phyloP scores from a whole-genome alignment of 2,113 vertebrate species.

The Cyprinus carpio region DNA sequence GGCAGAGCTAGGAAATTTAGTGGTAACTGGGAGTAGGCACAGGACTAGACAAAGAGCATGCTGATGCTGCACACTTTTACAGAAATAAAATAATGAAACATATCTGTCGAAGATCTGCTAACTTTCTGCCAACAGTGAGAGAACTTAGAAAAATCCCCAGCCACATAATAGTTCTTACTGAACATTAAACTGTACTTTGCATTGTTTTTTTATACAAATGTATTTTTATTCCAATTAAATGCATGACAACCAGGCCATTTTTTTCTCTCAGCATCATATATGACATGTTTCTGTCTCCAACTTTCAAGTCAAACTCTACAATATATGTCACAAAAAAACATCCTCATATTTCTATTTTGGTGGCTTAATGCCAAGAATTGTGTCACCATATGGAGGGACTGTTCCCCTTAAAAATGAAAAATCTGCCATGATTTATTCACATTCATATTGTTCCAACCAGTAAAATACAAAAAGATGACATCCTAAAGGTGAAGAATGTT shows the following conservation, averaged over 20 bases:
- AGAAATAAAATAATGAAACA: slow-evolving; percentile 66
- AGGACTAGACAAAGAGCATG: slow-evolving; percentile 56
- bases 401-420: background rate
- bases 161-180: background rate
- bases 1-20: slow-evolving; percentile 60
- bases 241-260: background rate
- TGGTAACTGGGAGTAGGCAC: slow-evolving; percentile 58
- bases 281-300: background rate
- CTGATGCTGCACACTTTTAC: slow-evolving; percentile 40
- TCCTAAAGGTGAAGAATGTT: background rate
- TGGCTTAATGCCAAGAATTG: background rate
- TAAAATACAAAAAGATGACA: background rate
- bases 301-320: background rate
- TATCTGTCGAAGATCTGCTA: slow-evolving; percentile 63
- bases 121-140: slow-evolving; percentile 62
- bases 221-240: background rate
- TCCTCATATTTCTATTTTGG: background rate
- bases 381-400: background rate
- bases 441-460: background rate
- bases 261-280: background rate
- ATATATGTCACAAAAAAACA: background rate
- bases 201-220: background rate
- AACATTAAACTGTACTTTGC: background rate
- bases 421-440: background rate
- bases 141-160: slow-evolving; percentile 49